These are phyloP conservation scores for Melitaea cinxia DNA, from an alignment of 1,140 invertebrate species.

Conservation along the genomic window DNA sequence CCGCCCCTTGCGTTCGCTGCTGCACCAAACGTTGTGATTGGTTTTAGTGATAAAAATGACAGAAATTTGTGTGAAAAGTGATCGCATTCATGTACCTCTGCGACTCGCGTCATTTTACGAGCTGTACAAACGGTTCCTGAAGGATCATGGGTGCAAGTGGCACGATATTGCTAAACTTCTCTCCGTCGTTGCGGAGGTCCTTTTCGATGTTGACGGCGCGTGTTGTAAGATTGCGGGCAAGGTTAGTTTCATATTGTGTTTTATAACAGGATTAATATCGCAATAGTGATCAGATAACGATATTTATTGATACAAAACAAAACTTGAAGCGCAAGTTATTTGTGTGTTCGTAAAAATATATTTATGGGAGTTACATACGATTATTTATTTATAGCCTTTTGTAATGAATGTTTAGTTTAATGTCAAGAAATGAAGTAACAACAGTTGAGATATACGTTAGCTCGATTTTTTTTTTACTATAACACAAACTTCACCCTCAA, in stretches of 20 bases:
- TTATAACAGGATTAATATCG: slow-evolving; percentile 14
- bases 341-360: not conserved
- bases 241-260: slow-evolving; percentile 56
- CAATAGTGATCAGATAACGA: slow-evolving; percentile 13
- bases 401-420: not conserved
- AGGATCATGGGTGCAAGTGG: slow-evolving; percentile 77
- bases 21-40: slow-evolving; percentile 38
- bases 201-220: slow-evolving; percentile 75
- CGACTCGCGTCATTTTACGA: slow-evolving; percentile 69
- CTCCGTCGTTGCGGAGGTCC: slow-evolving; percentile 68
- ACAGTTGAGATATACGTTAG: not conserved
- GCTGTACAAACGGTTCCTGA: slow-evolving; percentile 71
- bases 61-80: slow-evolving; percentile 61
- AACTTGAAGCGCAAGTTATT: not conserved
- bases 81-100: slow-evolving; percentile 54
- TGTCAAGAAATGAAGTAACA: too few relatives aligned
- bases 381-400: not conserved
- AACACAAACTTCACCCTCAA: not conserved
- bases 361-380: not conserved
- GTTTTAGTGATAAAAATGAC: slow-evolving; percentile 54
- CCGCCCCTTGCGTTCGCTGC: slow-evolving; percentile 47
- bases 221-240: slow-evolving; percentile 64
- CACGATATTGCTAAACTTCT: slow-evolving; percentile 74
- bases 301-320: not conserved
- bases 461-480: slow-evolving; percentile 1